Base-by-base conservation (phyloP, 2,113 vertebrate genomes). In the Mola mola region DNA sequence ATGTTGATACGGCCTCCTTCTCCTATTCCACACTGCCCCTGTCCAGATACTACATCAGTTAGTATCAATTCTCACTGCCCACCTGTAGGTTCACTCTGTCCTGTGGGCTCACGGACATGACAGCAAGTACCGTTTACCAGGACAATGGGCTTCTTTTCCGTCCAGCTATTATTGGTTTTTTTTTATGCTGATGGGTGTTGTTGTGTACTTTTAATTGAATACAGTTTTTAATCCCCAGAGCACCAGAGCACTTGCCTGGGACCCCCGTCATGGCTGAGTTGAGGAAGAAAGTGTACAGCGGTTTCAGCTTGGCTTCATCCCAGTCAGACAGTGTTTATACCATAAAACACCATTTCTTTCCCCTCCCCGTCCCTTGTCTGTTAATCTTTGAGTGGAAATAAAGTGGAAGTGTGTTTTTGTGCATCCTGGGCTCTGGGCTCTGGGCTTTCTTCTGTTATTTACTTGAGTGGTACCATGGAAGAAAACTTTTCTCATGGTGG, bases 31-130 rank as follows among this genome's bases (percentile, higher is more conserved):
- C 68, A 72, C 68, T 66, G 51, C 51, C 66, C 31, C 78, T 65
- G 49, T 69, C 76, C 74, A 72, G 71, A 74, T 72, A 60, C 81
- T 78, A 72, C 79, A 82, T 79, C 78, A 80, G 71, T 86, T 88
- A 78, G 69, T 72, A 85, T 73, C 79, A 86, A 70, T 31, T 58
- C 67, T 56, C 50, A 40, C 50, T 38, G 37, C 82, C 74, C 52
- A 47, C 73, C 65, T 66, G 21, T 64, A 56, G 36, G 43, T 67
- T 48, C 71, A 40, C 16, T 51, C 12, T 70, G 63, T 76, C 62
- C 60, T 50, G 9, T n/a, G 49, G 72, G 68, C 60, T 17, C 34
- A 19, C 17, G 46, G 60, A 40, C 25, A 69, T 31, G 17, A 36
- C 36, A 60, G n/a, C 5, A 42, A 63, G 52, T 48, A 34, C 50